Evolutionary conservation across 2,113 vertebrate species (phyloP).

Genomic region (Elaphurus davidianus): DNA sequence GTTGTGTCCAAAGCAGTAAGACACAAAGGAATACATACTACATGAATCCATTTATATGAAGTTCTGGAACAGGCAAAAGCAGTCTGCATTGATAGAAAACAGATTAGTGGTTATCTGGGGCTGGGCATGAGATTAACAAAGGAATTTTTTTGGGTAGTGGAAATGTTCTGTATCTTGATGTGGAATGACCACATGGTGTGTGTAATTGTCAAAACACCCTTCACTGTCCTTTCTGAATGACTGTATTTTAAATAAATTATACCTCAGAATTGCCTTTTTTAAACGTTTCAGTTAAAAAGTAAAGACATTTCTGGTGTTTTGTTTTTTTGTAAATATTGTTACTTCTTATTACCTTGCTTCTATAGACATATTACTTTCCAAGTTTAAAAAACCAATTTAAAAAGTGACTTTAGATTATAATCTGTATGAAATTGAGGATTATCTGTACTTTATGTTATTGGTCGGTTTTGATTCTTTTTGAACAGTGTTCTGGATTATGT

Average conservation of each 20-base stretch:
- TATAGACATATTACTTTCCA: not conserved
- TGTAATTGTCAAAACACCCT: not conserved
- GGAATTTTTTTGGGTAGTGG: not conserved
- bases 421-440: not conserved
- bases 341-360: not conserved
- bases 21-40: not conserved
- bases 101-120: not conserved
- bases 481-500: not conserved
- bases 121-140: not conserved
- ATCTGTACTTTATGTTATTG: not conserved
- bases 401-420: conserved; percentile 3
- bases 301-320: not conserved
- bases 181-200: not conserved
- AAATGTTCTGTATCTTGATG: not conserved
- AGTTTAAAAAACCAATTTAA: not conserved
- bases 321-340: not conserved
- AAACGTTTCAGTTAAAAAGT: not conserved
- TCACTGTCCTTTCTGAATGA: not conserved
- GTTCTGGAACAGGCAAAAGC: not conserved
- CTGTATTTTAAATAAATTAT: not conserved
- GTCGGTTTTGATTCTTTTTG: not conserved
- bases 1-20: not conserved
- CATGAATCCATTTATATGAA: not conserved
- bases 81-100: not conserved
- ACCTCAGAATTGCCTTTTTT: not conserved